These are phyloP conservation scores for Stegana nigrithorax DNA, from an alignment of 2,888 invertebrate genomes.

Conservation along the genomic window DNA sequence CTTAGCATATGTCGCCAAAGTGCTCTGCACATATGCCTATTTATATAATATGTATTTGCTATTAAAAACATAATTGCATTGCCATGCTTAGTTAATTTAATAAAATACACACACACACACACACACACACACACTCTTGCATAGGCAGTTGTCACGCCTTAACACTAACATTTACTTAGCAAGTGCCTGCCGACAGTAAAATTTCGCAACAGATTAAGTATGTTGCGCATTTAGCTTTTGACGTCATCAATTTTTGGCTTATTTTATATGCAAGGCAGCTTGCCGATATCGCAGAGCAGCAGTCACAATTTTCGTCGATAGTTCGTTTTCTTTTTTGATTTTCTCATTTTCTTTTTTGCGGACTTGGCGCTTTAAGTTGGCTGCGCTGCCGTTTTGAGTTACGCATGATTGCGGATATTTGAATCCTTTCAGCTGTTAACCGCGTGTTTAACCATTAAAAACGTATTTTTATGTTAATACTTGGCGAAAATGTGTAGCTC, in stretches of 20 bases:
- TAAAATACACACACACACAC: too few species aligned
- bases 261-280: not conserved
- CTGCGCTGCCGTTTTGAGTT: not conserved
- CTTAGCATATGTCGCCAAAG: conserved; percentile 7
- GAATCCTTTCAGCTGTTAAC: conserved; percentile 30
- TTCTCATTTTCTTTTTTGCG: not conserved
- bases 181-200: too few species aligned
- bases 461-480: conserved; percentile 43
- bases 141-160: too few species aligned
- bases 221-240: not conserved
- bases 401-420: conserved; percentile 25
- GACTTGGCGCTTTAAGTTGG: too few species aligned
- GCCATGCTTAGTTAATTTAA: too few species aligned
- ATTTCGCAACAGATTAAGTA: not conserved
- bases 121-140: too few species aligned
- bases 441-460: conserved; percentile 42
- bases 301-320: not conserved
- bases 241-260: not conserved
- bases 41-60: too few species aligned
- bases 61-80: too few species aligned
- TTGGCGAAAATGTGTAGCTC: not conserved
- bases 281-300: conserved; percentile 1
- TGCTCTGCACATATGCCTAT: not conserved
- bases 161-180: too few species aligned
- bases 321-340: not conserved